These are phyloP conservation scores for Harpalus rufipes DNA, from an alignment of 2,888 invertebrate species.

Conservation along the genomic window DNA sequence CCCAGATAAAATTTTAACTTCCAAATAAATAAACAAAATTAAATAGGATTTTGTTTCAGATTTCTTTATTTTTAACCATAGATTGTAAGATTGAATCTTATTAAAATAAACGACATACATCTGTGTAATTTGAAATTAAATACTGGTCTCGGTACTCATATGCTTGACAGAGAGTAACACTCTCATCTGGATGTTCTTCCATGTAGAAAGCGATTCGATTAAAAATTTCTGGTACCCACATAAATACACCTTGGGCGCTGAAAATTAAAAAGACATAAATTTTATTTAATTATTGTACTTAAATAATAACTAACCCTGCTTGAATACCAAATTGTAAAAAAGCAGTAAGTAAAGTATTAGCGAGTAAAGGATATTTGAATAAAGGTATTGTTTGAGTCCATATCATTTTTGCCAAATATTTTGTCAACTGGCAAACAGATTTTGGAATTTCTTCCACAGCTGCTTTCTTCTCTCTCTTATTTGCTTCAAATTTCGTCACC, in stretches of 20 bases:
- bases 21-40: no score
- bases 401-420: constrained; percentile 10
- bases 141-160: constrained; percentile 69
- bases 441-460: not conserved
- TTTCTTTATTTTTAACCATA: no score
- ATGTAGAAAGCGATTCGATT: constrained; percentile 77
- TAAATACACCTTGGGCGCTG: constrained; percentile 80
- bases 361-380: constrained; percentile 72
- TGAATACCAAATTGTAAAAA: constrained; percentile 75
- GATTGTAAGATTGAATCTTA: no score
- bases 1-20: no score
- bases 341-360: constrained; percentile 75
- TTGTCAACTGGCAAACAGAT: not conserved
- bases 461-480: constrained; percentile 13
- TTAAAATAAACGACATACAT: not conserved
- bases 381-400: constrained; percentile 74
- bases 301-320: constrained; percentile 17
- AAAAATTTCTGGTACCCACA: constrained; percentile 82
- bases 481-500: constrained; percentile 29
- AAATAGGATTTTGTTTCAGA: no score
- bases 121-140: constrained; percentile 15
- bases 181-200: constrained; percentile 69
- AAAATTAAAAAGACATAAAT: constrained; percentile 14
- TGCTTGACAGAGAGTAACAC: constrained; percentile 73
- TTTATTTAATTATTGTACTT: not conserved